Evolutionary conservation across 2,888 invertebrate genomes (phyloP), one percentile per base, ranked within the genome.

Genomic region (Folsomia manolachei): DNA sequence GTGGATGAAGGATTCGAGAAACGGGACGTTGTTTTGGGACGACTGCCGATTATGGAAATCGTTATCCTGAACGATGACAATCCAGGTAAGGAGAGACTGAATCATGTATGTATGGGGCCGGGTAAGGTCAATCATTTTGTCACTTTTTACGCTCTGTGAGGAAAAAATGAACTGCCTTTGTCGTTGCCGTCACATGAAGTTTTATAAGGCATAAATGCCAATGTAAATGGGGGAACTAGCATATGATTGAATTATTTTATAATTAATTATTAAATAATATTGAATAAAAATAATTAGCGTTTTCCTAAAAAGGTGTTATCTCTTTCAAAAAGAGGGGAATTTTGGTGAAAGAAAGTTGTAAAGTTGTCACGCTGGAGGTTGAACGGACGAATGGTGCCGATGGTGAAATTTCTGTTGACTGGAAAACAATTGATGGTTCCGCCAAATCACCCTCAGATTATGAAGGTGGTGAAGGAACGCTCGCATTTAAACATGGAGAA

Each of bases 21-120:
- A 2, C 78, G 80, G 19, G 81, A 82, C n/a, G 84, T 85, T 0
- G 82, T 84, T 63, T 82, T 88, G 1, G 88, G 88, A 19, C 83
- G 85, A 56, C 84, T 84, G 26, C 84, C 86, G 62, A 87, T 88
- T 79, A 87, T 87, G 84, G 87, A 87, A 82, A 84, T 88, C 69
- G 87, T 87, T 39, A 88, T 88, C 72, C 83, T 88, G 27, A 87
- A 88, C 78, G 87, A 88, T 81, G 88, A 88, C 80, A 86, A 88
- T 87, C 39, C 14, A 39, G 14, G 14, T 4, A 39, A 4, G 39
- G 39, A 39, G 39, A 39, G n/a, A n/a, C n/a, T n/a, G n/a, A 63
- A 25, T 62, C 9, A 27, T 23, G 2, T 21, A 23, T 21, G 24
- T 25, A 2, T 67, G 21, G 25, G 1, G 67, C 11, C 24, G 53